These are phyloP conservation scores for Nesometra sesokonis DNA, from an alignment of 35 echinoderm and acorn worm genomes.

Conservation along the genomic window DNA sequence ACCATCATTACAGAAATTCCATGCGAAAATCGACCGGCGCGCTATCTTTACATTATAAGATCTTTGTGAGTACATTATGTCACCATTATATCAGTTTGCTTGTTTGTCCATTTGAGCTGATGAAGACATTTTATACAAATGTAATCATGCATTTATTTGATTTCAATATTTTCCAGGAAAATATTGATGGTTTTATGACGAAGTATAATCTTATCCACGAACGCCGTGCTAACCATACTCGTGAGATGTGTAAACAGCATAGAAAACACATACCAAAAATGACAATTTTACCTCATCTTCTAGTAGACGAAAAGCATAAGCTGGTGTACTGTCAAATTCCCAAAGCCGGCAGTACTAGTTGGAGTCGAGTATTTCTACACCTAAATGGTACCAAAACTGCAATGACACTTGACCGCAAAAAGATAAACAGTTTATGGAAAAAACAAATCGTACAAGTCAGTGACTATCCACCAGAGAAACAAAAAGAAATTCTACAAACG, in stretches of 20 bases:
- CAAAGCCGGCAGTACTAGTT: conserved; percentile 46
- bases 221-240: neutral
- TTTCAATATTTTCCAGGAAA: too few species aligned
- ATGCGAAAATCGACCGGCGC: too few species aligned
- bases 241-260: neutral
- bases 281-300: neutral
- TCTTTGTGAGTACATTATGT: too few species aligned
- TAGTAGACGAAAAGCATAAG: conserved; percentile 39
- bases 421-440: neutral
- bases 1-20: too few species aligned
- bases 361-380: conserved; percentile 37
- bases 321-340: conserved; percentile 50
- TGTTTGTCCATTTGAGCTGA: too few species aligned
- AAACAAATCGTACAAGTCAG: neutral
- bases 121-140: too few species aligned
- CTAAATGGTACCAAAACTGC: neutral
- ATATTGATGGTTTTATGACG: neutral
- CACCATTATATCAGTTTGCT: too few species aligned
- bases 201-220: neutral
- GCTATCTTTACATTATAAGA: too few species aligned
- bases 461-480: neutral
- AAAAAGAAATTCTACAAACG: conserved; percentile 9
- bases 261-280: neutral
- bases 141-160: too few species aligned
- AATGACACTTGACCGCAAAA: neutral